These are phyloP conservation scores for Lepidurus packardi DNA, from an alignment of 1,140 invertebrate species.

Conservation along the genomic window DNA sequence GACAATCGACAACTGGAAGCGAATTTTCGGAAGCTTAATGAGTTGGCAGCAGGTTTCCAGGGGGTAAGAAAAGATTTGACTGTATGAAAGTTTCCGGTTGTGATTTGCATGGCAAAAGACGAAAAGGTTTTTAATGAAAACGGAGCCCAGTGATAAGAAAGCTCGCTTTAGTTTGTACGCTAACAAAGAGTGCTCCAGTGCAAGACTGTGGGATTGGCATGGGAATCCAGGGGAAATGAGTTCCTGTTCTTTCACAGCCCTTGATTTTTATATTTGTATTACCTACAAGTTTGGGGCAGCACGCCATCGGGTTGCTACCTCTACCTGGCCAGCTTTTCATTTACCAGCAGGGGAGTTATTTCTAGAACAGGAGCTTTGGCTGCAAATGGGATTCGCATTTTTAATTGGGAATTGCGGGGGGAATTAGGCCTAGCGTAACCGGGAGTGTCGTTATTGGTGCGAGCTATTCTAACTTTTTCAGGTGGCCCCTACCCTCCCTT, in stretches of 20 bases:
- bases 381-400: constrained; percentile 19
- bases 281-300: background rate
- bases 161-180: background rate
- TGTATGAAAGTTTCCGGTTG: background rate
- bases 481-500: background rate
- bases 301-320: background rate
- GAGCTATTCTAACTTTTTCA: too few species aligned
- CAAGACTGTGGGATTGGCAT: background rate
- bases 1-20: too few species aligned
- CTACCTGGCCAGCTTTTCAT: background rate
- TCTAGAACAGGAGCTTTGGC: background rate
- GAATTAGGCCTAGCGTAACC: constrained; percentile 2
- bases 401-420: background rate
- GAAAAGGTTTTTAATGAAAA: background rate
- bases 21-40: too few species aligned
- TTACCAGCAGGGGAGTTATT: background rate
- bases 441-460: background rate
- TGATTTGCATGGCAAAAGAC: background rate
- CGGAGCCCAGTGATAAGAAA: background rate
- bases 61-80: background rate
- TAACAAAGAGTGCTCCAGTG: background rate
- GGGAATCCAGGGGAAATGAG: constrained; percentile 7
- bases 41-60: too few species aligned
- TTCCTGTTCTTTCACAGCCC: constrained; percentile 18
- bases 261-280: constrained; percentile 2